phyloP scores from a whole-genome alignment of 2,113 vertebrate species.

The Eptesicus fuscus region DNA sequence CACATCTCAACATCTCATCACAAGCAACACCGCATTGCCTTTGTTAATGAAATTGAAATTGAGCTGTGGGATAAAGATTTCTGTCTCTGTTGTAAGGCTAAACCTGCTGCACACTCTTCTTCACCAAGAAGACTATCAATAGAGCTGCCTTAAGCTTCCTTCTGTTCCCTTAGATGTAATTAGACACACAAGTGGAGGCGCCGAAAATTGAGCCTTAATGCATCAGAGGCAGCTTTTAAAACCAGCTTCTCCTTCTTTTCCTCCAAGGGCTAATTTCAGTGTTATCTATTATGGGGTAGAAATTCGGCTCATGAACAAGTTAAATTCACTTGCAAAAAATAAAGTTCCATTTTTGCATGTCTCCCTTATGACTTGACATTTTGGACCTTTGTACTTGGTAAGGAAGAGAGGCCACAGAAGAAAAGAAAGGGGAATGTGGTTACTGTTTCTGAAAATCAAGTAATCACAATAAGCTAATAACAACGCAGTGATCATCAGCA shows the following conservation, averaged over 20 bases:
- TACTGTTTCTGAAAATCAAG: not conserved
- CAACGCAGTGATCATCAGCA: not conserved
- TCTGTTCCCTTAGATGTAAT: not conserved
- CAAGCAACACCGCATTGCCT: not conserved
- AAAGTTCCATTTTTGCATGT: not conserved
- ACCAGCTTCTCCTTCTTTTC: not conserved
- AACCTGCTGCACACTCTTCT: not conserved
- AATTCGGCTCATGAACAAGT: not conserved
- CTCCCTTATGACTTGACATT: not conserved
- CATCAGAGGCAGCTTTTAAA: not conserved
- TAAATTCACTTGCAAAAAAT: not conserved
- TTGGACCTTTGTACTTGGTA: not conserved
- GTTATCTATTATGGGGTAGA: not conserved
- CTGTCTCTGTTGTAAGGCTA: not conserved
- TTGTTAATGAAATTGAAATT: conserved; percentile 17
- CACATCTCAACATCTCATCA: not conserved
- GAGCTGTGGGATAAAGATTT: not conserved
- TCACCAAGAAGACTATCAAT: not conserved
- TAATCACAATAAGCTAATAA: not conserved
- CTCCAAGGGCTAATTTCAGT: not conserved
- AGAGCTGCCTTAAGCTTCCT: not conserved
- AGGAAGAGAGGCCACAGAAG: not conserved
- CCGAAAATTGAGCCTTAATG: not conserved
- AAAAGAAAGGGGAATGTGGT: not conserved
- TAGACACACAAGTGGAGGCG: not conserved